phyloP scores from a whole-genome alignment of 2,888 invertebrate genomes.

The Pheosia gnoma region DNA sequence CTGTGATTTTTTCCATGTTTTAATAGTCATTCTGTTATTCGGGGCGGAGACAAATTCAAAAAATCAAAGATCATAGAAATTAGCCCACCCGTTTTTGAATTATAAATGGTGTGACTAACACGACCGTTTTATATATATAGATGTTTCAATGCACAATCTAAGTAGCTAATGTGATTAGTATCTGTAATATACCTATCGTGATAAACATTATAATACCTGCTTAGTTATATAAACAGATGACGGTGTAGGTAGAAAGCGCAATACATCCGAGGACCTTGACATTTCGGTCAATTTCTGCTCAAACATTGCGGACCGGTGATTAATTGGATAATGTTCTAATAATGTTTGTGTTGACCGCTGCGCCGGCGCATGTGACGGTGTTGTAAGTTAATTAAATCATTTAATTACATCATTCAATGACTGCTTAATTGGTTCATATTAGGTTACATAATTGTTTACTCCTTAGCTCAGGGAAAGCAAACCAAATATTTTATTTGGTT shows the following conservation, averaged over 20 bases:
- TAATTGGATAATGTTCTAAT: constrained; percentile 3
- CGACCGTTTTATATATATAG: too few relatives aligned
- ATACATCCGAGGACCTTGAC: constrained; percentile 5
- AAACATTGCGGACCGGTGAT: constrained; percentile 1
- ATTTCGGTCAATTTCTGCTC: constrained; percentile 2
- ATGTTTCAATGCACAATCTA: too few relatives aligned
- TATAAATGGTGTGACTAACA: too few relatives aligned
- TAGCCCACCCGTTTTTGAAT: too few relatives aligned
- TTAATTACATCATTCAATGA: background rate
- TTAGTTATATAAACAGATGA: background rate
- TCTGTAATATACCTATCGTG: too few relatives aligned
- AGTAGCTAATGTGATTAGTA: too few relatives aligned
- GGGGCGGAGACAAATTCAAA: too few relatives aligned
- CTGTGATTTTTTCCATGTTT: too few relatives aligned
- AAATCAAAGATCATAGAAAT: too few relatives aligned
- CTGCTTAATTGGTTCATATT: background rate
- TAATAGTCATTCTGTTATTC: too few relatives aligned
- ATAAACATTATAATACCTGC: too few relatives aligned
- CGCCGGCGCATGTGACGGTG: background rate
- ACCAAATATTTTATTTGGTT: too few relatives aligned
- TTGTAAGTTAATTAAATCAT: constrained; percentile 1
- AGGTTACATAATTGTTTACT: background rate
- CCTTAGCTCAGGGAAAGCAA: background rate
- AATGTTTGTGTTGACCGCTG: constrained; percentile 1
- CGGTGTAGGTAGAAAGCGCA: background rate